These are phyloP conservation scores for Eilema depressum DNA, from an alignment of 2,888 invertebrate species.

Conservation along the genomic window DNA sequence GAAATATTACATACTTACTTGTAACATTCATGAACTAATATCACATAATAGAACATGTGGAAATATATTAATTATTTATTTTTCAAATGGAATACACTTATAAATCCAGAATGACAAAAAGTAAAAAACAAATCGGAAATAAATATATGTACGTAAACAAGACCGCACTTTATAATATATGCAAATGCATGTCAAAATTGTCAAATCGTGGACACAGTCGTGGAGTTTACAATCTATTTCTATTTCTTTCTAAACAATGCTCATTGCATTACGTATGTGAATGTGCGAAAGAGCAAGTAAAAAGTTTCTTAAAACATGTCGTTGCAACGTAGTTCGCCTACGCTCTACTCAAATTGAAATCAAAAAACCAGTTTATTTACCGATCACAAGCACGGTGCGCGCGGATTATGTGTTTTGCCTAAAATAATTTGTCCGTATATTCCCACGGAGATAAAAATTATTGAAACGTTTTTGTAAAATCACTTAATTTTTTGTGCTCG, in stretches of 20 bases:
- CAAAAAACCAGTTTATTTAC: conserved; percentile 85
- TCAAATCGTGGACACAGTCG: too few relatives aligned
- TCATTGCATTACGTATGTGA: background rate
- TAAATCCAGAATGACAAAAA: background rate
- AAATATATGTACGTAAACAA: conserved; percentile 9
- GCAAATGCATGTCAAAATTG: background rate
- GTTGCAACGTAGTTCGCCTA: conserved; percentile 42
- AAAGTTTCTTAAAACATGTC: conserved; percentile 9
- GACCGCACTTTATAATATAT: background rate
- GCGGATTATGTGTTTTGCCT: conserved; percentile 50
- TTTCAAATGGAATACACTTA: background rate
- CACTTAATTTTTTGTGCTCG: conserved; percentile 30
- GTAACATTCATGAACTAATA: background rate
- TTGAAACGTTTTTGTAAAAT: conserved; percentile 37
- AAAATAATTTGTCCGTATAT: conserved; percentile 58
- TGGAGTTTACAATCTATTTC: conserved; percentile 11
- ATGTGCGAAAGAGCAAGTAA: conserved; percentile 25
- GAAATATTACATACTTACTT: background rate
- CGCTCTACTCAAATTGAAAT: conserved; percentile 52
- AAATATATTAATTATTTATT: background rate
- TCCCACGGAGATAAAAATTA: conserved; percentile 54
- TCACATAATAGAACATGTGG: too few relatives aligned
- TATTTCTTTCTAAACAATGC: conserved; percentile 25
- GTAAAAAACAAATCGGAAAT: background rate
- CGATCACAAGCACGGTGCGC: conserved; percentile 66